These are phyloP conservation scores for Drosophila hydei DNA, from an alignment of 1,140 invertebrate genomes.

Conservation along the genomic window DNA sequence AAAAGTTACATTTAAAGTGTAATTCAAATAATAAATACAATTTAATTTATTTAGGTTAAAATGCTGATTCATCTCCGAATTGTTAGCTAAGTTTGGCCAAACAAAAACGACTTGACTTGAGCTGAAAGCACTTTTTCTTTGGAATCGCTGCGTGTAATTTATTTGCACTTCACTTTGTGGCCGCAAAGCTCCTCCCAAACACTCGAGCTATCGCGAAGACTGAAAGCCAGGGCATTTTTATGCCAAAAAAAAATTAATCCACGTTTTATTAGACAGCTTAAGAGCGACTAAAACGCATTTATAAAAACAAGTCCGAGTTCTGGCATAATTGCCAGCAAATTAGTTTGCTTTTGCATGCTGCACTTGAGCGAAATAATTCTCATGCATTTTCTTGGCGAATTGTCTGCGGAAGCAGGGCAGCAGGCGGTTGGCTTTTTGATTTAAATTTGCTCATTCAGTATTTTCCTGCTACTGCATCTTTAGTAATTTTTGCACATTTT, in stretches of 20 bases:
- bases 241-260: slow-evolving; percentile 13
- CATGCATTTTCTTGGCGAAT: slow-evolving; percentile 24
- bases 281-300: slow-evolving; percentile 42
- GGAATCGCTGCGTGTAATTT: slow-evolving; percentile 60
- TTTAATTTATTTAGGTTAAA: neutral
- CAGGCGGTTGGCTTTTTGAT: slow-evolving; percentile 9
- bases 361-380: slow-evolving; percentile 66
- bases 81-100: slow-evolving; percentile 35
- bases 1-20: too few relatives aligned
- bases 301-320: slow-evolving; percentile 43
- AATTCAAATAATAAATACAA: neutral
- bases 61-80: slow-evolving; percentile 1
- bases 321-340: slow-evolving; percentile 57
- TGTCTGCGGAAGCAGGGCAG: neutral
- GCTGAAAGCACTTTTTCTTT: slow-evolving; percentile 59
- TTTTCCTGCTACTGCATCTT: slow-evolving; percentile 8
- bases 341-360: slow-evolving; percentile 50
- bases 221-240: slow-evolving; percentile 5
- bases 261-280: slow-evolving; percentile 42
- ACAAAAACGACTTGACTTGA: slow-evolving; percentile 40
- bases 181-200: slow-evolving; percentile 36
- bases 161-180: slow-evolving; percentile 69
- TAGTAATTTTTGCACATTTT: slow-evolving; percentile 21
- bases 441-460: neutral
- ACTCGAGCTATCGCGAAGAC: slow-evolving; percentile 31